phyloP scores from a whole-genome alignment of 2,113 vertebrate genomes.

The Pyrgilauda ruficollis region DNA sequence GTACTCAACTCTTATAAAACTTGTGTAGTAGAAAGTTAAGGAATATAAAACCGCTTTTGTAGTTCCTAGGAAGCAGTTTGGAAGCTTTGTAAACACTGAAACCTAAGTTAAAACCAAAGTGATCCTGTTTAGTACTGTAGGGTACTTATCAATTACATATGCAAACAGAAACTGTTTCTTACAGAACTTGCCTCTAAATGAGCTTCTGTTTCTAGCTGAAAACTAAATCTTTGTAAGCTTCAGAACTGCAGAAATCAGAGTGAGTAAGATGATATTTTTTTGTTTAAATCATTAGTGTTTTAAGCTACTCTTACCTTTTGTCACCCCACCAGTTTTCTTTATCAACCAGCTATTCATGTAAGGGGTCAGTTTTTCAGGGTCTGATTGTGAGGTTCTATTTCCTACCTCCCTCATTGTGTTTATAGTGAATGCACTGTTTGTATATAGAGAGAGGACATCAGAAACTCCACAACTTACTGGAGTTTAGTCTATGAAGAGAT shows the following conservation, averaged over 20 bases:
- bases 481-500: slow-evolving; percentile 77
- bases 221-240: slow-evolving; percentile 49
- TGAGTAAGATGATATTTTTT: background rate
- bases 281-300: slow-evolving; percentile 9
- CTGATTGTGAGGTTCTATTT: slow-evolving; percentile 44
- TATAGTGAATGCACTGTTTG: slow-evolving; percentile 67
- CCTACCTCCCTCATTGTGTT: slow-evolving; percentile 74
- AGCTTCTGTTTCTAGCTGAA: slow-evolving; percentile 54
- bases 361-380: slow-evolving; percentile 1
- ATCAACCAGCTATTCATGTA: slow-evolving; percentile 10
- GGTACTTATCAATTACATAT: slow-evolving; percentile 66
- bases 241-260: slow-evolving; percentile 23
- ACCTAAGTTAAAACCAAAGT: slow-evolving; percentile 58
- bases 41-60: slow-evolving; percentile 39
- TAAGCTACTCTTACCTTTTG: slow-evolving; percentile 25
- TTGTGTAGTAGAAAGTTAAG: background rate
- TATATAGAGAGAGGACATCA: slow-evolving; percentile 49
- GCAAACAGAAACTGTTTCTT: slow-evolving; percentile 38
- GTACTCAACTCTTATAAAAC: background rate
- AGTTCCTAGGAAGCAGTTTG: slow-evolving; percentile 34
- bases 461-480: slow-evolving; percentile 63
- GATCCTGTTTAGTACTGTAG: background rate
- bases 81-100: slow-evolving; percentile 58
- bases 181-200: slow-evolving; percentile 46
- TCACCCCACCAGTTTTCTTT: background rate